Evolutionary conservation across 2,888 invertebrate species (phyloP), one percentile per base, ranked within the genome.

Genomic region (Chironomus tentans): DNA sequence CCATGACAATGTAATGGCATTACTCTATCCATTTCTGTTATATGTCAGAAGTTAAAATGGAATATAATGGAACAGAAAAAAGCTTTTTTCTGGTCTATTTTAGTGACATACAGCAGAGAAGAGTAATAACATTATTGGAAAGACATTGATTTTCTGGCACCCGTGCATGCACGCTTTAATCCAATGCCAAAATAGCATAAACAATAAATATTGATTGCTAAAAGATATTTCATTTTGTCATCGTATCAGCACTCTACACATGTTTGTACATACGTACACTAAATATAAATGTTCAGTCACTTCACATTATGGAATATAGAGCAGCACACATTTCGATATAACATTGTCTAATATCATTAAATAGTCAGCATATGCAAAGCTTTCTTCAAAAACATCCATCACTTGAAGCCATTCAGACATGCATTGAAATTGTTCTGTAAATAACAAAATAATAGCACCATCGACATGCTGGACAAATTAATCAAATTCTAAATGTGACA

Each of bases 1-100:
- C 47, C 74, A 28, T 46, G 74, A 65, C 74, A 74, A 74, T 62
- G 48, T 68, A 47, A 68, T 65, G 61, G 38, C 72, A 62, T 21
- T 72, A 18, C 15, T 56, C 56, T 56, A 1, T 50, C 15, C 18
- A 56, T 13, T 56, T 56, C 18, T 15, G 56, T 3, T 15, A 10
- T 56, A 38, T 38, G 38, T 38, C 10, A 38, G 38, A 38, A 38
- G 38, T 38, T 38, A 38, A 38, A 38, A 38, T 38, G 38, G 38
- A 38, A 38, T 38, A 38, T 38, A 38, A 38, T 38, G 38, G 38
- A 38, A 10, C 38, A 10, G 38, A 38, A 38, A 5, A 7, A 38
- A 10, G 7, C 10, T 38, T 38, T 10, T 38, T 24, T 28, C 5
- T 38, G 38, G 38, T 38, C 38, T 38, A 38, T 38, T 38, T 38